phyloP scores from a whole-genome alignment of 1,140 invertebrate genomes.

The Sycobia sp. region DNA sequence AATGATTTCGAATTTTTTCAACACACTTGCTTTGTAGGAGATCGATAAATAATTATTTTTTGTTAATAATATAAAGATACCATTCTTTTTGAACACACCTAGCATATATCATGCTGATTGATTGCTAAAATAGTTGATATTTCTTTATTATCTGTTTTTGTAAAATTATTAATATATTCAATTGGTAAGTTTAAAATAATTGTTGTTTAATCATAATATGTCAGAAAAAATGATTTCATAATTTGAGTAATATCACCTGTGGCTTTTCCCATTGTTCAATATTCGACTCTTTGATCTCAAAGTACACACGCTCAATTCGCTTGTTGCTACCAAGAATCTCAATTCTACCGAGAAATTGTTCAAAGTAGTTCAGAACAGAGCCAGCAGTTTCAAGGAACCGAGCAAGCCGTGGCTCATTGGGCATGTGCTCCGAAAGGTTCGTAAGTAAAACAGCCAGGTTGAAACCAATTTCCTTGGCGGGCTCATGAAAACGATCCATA shows the following conservation, averaged over 20 bases:
- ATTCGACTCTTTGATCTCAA: constrained; percentile 99
- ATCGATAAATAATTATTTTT: too few relatives aligned
- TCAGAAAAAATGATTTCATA: not conserved
- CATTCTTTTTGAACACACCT: too few relatives aligned
- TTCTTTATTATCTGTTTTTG: too few relatives aligned
- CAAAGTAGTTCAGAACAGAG: constrained; percentile 97
- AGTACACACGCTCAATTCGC: constrained; percentile 97
- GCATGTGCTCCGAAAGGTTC: constrained; percentile 99
- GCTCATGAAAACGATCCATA: constrained; percentile 98
- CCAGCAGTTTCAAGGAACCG: constrained; percentile 96
- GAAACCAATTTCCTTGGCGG: constrained; percentile 99
- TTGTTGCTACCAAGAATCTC: constrained; percentile 97
- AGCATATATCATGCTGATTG: too few relatives aligned
- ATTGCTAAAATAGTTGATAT: too few relatives aligned
- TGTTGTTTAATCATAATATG: too few relatives aligned
- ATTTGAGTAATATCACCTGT: constrained; percentile 72
- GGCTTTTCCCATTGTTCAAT: constrained; percentile 99
- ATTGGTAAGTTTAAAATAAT: too few relatives aligned
- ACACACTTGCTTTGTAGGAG: too few relatives aligned
- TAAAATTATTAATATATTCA: too few relatives aligned
- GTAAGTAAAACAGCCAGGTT: constrained; percentile 98
- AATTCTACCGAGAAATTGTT: constrained; percentile 97
- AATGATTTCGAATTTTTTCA: too few relatives aligned
- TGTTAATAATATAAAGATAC: too few relatives aligned
- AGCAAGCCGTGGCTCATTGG: constrained; percentile 95